Conservation (phyloP, 1,140 invertebrate species). For the silkworm (Bombyx mori) region ASM3026992v2 NC_085111.1:9835001-9835500, state of each 20-base stretch:
- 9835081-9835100: no score
- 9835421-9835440: conserved; percentile 48
- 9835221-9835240: conserved; percentile 30
- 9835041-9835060: no score
- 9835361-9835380: conserved; percentile 59
- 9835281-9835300: conserved; percentile 56
- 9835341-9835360: conserved; percentile 41
- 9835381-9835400: conserved; percentile 66
- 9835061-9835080: no score
- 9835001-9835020: no score
- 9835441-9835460: conserved; percentile 57
- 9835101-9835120: no score
- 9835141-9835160: no score
- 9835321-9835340: conserved; percentile 69
- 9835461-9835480: conserved; percentile 64
- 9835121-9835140: no score
- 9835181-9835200: conserved; percentile 44
- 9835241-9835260: conserved; percentile 55
- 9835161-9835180: conserved; percentile 18
- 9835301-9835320: conserved; percentile 66
- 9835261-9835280: conserved; percentile 64
- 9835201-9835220: conserved; percentile 54
- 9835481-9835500: conserved; percentile 70
- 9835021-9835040: no score
- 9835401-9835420: conserved; percentile 60